Evolutionary conservation across 2,888 invertebrate genomes (phyloP).

Genomic region (Coleophora flavipennella): DNA sequence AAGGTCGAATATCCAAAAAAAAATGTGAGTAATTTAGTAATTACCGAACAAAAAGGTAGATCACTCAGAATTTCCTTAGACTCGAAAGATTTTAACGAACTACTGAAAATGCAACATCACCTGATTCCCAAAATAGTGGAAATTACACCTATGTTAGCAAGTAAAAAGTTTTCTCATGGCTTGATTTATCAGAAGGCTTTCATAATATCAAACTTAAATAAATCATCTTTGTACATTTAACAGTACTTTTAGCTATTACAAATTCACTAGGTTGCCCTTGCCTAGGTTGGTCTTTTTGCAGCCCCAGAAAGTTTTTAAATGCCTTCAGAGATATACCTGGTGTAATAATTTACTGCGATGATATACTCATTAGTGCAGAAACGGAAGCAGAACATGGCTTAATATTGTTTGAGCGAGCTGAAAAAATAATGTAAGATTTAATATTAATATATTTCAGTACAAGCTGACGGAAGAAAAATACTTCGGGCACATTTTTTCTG

Average conservation of each 20-base stretch:
- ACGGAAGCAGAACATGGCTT: conserved; percentile 13
- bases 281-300: conserved; percentile 24
- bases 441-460: conserved; percentile 20
- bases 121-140: conserved; percentile 14
- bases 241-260: conserved; percentile 17
- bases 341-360: conserved; percentile 31
- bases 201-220: conserved; percentile 14
- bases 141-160: conserved; percentile 11
- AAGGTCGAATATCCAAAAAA: conserved; percentile 11
- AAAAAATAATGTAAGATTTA: conserved; percentile 17
- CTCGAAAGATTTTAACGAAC: conserved; percentile 14
- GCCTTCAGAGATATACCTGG: conserved; percentile 30
- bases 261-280: conserved; percentile 28
- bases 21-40: conserved; percentile 14
- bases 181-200: conserved; percentile 16
- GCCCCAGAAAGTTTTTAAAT: conserved; percentile 32
- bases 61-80: conserved; percentile 14
- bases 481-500: conserved; percentile 22
- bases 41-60: conserved; percentile 13
- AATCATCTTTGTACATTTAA: conserved; percentile 14
- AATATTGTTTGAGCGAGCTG: conserved; percentile 11
- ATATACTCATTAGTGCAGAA: conserved; percentile 22
- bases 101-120: conserved; percentile 11
- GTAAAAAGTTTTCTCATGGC: conserved; percentile 14
- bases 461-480: conserved; percentile 15